Evolutionary conservation across 2,888 invertebrate genomes (phyloP).

Genomic region (Pyralis farinalis): DNA sequence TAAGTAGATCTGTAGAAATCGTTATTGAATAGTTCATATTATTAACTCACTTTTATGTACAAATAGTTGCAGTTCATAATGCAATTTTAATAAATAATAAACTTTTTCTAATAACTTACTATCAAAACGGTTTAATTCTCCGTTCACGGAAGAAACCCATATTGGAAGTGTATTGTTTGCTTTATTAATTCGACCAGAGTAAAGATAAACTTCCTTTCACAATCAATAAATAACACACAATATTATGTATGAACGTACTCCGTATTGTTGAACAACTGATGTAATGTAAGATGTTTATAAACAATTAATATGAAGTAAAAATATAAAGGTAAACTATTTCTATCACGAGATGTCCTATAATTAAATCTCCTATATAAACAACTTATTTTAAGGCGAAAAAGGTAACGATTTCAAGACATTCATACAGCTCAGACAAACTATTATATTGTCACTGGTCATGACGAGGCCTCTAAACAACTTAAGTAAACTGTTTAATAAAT

Average conservation of each 20-base stretch:
- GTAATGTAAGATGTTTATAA: no score
- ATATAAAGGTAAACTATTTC: no score
- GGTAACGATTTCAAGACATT: not conserved
- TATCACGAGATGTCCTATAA: not conserved
- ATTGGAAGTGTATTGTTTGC: no score
- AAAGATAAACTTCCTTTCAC: no score
- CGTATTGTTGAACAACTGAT: no score
- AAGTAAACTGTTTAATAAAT: not conserved
- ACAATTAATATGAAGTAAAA: no score
- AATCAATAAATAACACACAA: no score
- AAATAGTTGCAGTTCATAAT: not conserved
- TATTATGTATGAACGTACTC: no score
- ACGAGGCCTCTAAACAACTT: not conserved
- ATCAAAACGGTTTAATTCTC: no score
- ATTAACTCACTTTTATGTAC: not conserved
- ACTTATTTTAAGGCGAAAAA: not conserved
- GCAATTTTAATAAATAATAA: not conserved
- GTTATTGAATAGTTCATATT: not conserved
- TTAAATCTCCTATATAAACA: not conserved
- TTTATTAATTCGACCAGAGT: no score
- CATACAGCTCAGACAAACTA: constrained; percentile 3
- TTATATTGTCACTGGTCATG: not conserved
- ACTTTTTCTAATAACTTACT: not conserved
- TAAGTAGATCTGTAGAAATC: not conserved
- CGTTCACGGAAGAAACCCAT: no score